Percentiles rank a stretch among this genome's conserved stretches.
These are phyloP conservation scores for Monoplex corrugatus DNA, from an alignment of 2,888 invertebrate species.

Conservation along the genomic window DNA sequence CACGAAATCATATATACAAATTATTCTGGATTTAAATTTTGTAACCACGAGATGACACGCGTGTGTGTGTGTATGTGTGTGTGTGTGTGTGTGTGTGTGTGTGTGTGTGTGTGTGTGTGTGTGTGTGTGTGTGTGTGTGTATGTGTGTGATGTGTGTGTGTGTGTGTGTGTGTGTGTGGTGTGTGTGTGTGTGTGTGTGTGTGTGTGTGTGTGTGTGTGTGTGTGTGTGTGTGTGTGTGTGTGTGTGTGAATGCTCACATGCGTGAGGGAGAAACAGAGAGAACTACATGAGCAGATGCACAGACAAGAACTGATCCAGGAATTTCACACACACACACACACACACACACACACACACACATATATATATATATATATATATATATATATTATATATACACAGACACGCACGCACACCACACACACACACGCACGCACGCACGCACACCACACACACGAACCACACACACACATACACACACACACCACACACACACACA, in stretches of 20 bases:
- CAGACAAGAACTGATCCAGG: too few species aligned
- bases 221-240: constrained; percentile 25
- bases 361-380: not conserved
- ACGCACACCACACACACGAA: not conserved
- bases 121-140: too few species aligned
- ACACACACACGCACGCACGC: not conserved
- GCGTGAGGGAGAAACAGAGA: too few species aligned
- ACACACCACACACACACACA: constrained; percentile 20
- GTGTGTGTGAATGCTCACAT: not conserved
- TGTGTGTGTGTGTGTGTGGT: too few species aligned
- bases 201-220: not conserved
- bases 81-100: too few species aligned
- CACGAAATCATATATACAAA: too few species aligned
- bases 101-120: too few species aligned
- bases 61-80: too few species aligned
- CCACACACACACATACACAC: not conserved
- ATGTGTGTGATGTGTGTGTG: too few species aligned
- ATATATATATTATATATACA: not conserved
- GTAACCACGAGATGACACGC: too few species aligned
- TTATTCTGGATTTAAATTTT: too few species aligned
- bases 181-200: not conserved
- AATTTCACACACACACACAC: not conserved
- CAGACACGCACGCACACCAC: not conserved
- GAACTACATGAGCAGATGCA: too few species aligned
- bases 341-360: not conserved